A percentile compares a stretch with the other conserved stretches of the same genome.
phyloP scores from a whole-genome alignment of 2,888 invertebrate species.

The Philhelius pedissequus region DNA sequence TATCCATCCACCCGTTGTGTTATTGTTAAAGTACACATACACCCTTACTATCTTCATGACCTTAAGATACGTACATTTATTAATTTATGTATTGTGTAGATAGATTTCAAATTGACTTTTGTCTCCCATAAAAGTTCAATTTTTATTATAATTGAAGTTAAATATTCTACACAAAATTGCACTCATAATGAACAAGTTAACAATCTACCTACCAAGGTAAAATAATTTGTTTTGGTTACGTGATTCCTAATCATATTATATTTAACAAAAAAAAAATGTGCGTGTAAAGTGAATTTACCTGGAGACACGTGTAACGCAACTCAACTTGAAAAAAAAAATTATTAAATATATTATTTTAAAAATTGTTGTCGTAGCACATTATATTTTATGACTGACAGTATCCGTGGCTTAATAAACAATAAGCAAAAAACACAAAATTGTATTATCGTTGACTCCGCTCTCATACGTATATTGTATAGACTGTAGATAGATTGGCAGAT shows the following conservation, averaged over 20 bases:
- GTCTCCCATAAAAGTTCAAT: background rate
- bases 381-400: background rate
- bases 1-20: conserved; percentile 7
- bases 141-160: background rate
- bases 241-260: background rate
- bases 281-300: conserved; percentile 15
- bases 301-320: background rate
- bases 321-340: background rate
- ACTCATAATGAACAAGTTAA: background rate
- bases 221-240: background rate
- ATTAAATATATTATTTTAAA: background rate
- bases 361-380: conserved; percentile 23
- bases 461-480: background rate
- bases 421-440: conserved; percentile 20
- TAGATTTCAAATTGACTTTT: background rate
- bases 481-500: conserved; percentile 10
- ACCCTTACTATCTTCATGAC: background rate
- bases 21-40: background rate
- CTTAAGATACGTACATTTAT: background rate
- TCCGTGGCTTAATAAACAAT: conserved; percentile 37
- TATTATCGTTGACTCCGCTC: conserved; percentile 1
- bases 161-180: background rate
- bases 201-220: no score
- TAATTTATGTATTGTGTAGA: background rate
- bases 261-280: background rate